Evolutionary conservation across 2,888 invertebrate species (phyloP).

Genomic region (Oscheius sp.): DNA sequence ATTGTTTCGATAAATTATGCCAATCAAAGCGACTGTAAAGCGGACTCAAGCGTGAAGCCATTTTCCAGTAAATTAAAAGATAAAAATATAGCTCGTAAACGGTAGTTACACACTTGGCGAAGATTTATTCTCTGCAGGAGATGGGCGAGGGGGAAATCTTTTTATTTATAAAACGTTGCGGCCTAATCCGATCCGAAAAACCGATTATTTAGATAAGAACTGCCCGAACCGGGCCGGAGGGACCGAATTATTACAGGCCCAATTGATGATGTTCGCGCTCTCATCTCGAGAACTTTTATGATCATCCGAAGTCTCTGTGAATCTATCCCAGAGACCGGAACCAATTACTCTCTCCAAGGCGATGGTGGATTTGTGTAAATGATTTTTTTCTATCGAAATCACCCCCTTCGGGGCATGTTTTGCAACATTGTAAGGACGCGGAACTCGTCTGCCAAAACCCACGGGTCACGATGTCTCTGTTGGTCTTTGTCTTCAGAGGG

Average conservation of each 20-base stretch:
- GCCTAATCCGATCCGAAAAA: constrained; percentile 8
- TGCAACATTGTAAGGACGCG: constrained; percentile 3
- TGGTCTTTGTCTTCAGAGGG: too few relatives aligned
- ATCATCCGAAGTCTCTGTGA: background rate
- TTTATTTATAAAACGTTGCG: background rate
- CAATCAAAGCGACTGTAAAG: background rate
- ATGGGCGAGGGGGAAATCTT: too few relatives aligned
- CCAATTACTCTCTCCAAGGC: background rate
- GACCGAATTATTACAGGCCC: background rate
- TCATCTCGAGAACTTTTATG: background rate
- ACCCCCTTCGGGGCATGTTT: constrained; percentile 11
- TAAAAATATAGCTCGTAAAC: too few relatives aligned
- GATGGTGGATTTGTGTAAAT: constrained; percentile 5
- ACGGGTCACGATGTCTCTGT: background rate
- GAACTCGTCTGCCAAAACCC: background rate
- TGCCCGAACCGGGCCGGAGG: background rate
- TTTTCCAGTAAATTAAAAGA: too few relatives aligned
- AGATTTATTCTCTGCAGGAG: too few relatives aligned
- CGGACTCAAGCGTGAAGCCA: too few relatives aligned
- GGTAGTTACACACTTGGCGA: too few relatives aligned
- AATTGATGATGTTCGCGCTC: background rate
- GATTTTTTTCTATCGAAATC: constrained; percentile 4
- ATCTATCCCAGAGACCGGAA: background rate
- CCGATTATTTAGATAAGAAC: constrained; percentile 11
- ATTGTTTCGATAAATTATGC: background rate